Conservation (phyloP, 2,888 invertebrate species). For the Hoplodrina ambigua region DNA sequence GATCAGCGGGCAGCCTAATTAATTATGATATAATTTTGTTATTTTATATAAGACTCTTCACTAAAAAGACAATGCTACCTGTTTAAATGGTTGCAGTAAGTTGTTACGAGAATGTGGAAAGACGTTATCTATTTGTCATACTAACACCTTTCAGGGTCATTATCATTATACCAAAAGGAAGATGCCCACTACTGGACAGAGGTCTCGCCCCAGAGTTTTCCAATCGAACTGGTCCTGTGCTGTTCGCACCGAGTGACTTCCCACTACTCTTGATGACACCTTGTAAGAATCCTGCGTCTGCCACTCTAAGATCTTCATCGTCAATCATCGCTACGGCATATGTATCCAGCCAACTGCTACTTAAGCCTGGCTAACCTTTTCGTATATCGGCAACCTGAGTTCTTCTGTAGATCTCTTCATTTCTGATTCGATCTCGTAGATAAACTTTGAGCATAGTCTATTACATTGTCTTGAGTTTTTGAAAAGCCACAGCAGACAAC, state of each 20-base stretch:
- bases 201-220: no score
- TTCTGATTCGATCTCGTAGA: not conserved
- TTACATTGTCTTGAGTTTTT: not conserved
- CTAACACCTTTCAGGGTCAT: not conserved
- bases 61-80: not conserved
- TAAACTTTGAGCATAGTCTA: not conserved
- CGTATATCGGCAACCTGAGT: no score
- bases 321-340: no score
- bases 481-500: not conserved
- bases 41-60: constrained; percentile 21
- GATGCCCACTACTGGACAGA: not conserved
- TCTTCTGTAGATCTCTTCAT: no score
- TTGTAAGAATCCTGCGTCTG: no score
- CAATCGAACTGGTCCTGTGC: no score
- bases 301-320: no score
- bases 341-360: no score
- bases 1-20: constrained; percentile 50
- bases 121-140: not conserved
- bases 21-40: constrained; percentile 45
- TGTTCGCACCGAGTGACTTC: not conserved
- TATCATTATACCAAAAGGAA: not conserved
- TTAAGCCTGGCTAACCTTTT: no score
- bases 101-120: not conserved
- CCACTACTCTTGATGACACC: no score
- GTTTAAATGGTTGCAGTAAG: not conserved